Evolutionary conservation across 2,113 vertebrate species (phyloP).

Genomic region (Edolisoma coerulescens): DNA sequence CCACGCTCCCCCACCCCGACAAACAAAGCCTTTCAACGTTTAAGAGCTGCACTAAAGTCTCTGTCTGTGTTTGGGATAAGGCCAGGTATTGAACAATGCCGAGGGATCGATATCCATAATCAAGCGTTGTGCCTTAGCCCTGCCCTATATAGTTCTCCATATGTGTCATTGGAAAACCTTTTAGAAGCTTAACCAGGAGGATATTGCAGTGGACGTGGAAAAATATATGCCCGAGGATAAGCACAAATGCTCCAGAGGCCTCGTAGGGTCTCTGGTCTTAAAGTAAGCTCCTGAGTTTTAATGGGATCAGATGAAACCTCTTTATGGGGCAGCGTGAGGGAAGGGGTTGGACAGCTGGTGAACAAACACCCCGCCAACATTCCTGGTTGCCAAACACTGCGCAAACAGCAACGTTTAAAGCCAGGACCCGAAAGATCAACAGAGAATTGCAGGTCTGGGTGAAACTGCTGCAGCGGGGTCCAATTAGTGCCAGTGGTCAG

Average conservation of each 20-base stretch:
- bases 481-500: rapidly evolving
- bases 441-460: neutral
- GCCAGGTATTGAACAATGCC: neutral
- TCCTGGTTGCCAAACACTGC: neutral
- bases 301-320: neutral
- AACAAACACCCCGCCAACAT: neutral
- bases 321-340: neutral
- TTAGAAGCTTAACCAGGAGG: neutral
- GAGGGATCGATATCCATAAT: neutral
- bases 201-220: neutral
- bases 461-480: neutral
- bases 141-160: neutral
- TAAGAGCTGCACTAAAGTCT: neutral
- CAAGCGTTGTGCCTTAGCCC: neutral
- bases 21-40: neutral
- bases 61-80: neutral
- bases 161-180: neutral
- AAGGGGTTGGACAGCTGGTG: neutral
- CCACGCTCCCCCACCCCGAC: neutral
- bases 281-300: conserved; percentile 1
- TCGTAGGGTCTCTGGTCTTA: neutral
- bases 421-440: neutral
- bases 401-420: neutral
- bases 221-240: neutral
- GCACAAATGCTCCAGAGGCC: neutral